These are phyloP conservation scores for Trichogramma evanescens DNA, from an alignment of 2,888 invertebrate species.

Conservation along the genomic window DNA sequence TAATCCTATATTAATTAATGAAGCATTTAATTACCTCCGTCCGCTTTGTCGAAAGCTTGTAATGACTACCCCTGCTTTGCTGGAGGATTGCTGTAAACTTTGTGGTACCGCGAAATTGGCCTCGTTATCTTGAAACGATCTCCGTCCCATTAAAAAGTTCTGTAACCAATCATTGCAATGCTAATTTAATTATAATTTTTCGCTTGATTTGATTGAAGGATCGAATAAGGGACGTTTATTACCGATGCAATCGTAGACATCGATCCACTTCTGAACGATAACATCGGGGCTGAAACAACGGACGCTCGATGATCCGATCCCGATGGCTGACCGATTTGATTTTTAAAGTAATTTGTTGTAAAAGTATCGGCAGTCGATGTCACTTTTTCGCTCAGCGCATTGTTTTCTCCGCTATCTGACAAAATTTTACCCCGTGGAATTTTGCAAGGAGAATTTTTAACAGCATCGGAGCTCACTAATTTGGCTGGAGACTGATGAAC, in stretches of 20 bases:
- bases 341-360: slow-evolving; percentile 17
- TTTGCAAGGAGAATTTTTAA: too few species aligned
- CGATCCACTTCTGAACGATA: slow-evolving; percentile 34
- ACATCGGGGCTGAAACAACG: slow-evolving; percentile 34
- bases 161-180: slow-evolving; percentile 28
- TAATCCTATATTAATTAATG: not conserved
- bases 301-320: slow-evolving; percentile 33
- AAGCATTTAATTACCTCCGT: slow-evolving; percentile 57
- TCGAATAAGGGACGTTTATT: not conserved
- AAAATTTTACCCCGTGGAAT: too few species aligned
- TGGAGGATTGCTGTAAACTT: slow-evolving; percentile 33
- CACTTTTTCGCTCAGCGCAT: too few species aligned
- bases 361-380: not conserved
- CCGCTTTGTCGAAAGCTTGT: slow-evolving; percentile 84
- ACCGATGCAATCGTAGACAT: slow-evolving; percentile 34
- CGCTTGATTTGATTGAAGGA: not conserved
- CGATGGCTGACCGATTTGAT: slow-evolving; percentile 21
- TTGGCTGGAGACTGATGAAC: too few species aligned
- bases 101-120: slow-evolving; percentile 28
- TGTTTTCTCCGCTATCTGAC: too few species aligned
- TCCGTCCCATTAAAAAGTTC: slow-evolving; percentile 49
- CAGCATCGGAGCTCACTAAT: too few species aligned
- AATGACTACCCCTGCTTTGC: slow-evolving; percentile 81
- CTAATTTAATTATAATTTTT: not conserved
- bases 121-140: slow-evolving; percentile 48